Evolutionary conservation across 2,113 vertebrate species (phyloP), one percentile per base, ranked within the genome.

Genomic region (human): DNA sequence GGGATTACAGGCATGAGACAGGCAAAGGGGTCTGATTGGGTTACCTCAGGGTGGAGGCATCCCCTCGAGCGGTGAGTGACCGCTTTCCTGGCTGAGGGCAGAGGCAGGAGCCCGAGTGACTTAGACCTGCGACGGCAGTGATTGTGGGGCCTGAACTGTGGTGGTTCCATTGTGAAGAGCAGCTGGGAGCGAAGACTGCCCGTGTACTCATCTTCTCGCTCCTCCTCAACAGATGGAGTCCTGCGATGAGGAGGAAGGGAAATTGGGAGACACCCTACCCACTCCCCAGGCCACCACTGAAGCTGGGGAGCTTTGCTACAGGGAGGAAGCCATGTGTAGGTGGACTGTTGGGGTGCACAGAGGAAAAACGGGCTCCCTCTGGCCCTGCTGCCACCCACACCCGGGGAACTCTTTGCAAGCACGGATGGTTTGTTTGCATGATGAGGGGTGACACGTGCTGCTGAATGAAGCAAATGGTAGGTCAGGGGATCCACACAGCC

Each of bases 201-300:
- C 0, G 3, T 3, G 1, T 1, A 11, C 14, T 52, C 48, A 30
- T 4, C 11, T 22, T 16, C 6, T 52, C 0, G 1, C 64, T 23
- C 27, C 14, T 43, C 17, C 40, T 68, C 35, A 7, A 4, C n/a
- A 22, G 14, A 6, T 10, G 35, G 32, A 30, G 35, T 3, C 79
- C 79, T 27, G 0, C 0, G 4, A 72, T 70, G 72, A 32, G 45
- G 59, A 25, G 70, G 59, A 52, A 30, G 16, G 70, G 48, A 0
- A 57, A 43, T 6, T 3, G 32, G 89, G 55, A 72, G 70, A 23
- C 4, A 11, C 25, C 16, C n/a, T 14, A n/a, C 38, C 10, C 10
- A 5, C 40, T n/a, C 2, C 23, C 17, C 9, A 0, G 0, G 30
- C n/a, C 17, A 0, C 9, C 16, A 2, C 3, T 1, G 38, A 57